These are phyloP conservation scores for Procambarus virginalis DNA, from an alignment of 1,140 invertebrate species.

Conservation along the genomic window DNA sequence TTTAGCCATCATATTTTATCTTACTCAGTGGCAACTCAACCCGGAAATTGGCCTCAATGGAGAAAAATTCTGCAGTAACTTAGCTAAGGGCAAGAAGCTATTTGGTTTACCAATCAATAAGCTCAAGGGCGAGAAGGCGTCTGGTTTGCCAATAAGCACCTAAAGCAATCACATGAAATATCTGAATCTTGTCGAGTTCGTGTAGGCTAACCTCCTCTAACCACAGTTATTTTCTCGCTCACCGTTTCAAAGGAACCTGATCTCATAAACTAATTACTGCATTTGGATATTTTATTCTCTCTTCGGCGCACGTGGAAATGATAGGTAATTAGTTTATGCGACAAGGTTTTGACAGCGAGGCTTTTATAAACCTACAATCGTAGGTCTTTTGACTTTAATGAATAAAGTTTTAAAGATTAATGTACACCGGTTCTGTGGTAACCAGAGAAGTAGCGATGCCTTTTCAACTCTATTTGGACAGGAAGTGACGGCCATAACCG, in stretches of 20 bases:
- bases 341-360: background rate
- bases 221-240: background rate
- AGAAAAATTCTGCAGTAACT: constrained; percentile 32
- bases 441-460: background rate
- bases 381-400: no score
- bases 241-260: no score
- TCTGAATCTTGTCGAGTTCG: background rate
- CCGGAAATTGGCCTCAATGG: constrained; percentile 1
- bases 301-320: constrained; percentile 46
- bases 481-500: background rate
- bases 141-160: constrained; percentile 57
- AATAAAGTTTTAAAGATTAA: background rate
- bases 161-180: constrained; percentile 50
- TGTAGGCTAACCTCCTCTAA: background rate
- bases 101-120: constrained; percentile 27
- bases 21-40: constrained; percentile 12
- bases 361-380: background rate
- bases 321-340: background rate
- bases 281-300: constrained; percentile 8
- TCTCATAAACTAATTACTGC: background rate
- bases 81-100: constrained; percentile 5
- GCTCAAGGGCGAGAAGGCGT: constrained; percentile 43
- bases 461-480: background rate
- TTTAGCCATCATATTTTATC: background rate
- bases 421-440: background rate